Conservation (phyloP, 1,140 invertebrate genomes). For the Bombus polaris region DNA sequence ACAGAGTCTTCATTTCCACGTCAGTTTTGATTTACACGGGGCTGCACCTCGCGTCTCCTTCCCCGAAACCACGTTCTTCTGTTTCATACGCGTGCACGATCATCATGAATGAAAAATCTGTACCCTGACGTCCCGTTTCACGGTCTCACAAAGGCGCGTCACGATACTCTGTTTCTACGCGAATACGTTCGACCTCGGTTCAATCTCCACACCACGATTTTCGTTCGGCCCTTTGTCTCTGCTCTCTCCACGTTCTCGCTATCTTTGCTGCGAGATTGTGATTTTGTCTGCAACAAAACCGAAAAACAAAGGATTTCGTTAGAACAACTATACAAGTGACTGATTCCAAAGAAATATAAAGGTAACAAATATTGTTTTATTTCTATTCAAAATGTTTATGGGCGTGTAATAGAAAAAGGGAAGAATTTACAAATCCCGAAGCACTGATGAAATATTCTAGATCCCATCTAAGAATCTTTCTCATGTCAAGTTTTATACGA, state of each 20-base stretch:
- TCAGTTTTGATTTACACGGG: slow-evolving; percentile 41
- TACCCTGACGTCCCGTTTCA: not conserved
- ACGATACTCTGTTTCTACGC: not conserved
- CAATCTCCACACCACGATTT: not conserved
- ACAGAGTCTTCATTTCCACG: slow-evolving; percentile 53
- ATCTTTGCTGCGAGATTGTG: not conserved
- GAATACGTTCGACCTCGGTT: not conserved
- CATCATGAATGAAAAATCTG: not conserved
- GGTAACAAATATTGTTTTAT: too few species aligned
- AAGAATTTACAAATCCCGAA: not conserved
- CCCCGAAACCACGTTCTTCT: not conserved
- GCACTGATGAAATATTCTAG: not conserved
- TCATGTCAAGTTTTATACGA: not conserved
- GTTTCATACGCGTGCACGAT: not conserved
- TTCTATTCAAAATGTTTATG: too few species aligned
- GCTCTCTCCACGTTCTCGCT: not conserved
- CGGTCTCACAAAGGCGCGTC: not conserved
- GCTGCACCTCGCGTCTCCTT: not conserved
- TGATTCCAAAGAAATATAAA: not conserved
- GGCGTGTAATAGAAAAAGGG: too few species aligned
- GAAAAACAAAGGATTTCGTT: slow-evolving; percentile 11
- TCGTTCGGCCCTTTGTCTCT: slow-evolving; percentile 14
- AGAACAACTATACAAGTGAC: not conserved
- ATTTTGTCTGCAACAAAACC: slow-evolving; percentile 58
- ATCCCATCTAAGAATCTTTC: not conserved